Percentiles rank a stretch among this genome's conserved stretches.
phyloP scores from a whole-genome alignment of 2,113 vertebrate genomes.

The Sterrhoptilus dennistouni region DNA sequence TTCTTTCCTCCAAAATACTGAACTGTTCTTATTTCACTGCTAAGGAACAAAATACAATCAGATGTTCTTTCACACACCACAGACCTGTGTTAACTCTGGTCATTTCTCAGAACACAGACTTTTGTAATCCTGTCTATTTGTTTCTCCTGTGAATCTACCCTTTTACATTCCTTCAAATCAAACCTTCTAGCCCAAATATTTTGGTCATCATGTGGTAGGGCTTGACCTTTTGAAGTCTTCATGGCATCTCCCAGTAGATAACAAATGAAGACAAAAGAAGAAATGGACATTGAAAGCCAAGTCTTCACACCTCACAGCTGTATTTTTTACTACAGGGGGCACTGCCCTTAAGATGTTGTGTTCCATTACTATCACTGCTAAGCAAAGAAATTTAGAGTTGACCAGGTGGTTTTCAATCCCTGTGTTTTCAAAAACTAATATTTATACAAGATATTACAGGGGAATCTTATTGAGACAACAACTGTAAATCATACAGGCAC shows the following conservation, averaged over 20 bases:
- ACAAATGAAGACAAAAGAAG: background rate
- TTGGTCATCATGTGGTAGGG: background rate
- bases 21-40: background rate
- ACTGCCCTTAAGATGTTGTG: background rate
- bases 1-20: background rate
- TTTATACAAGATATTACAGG: background rate
- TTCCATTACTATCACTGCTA: background rate
- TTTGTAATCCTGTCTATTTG: background rate
- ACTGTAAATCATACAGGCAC: conserved; percentile 11
- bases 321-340: background rate
- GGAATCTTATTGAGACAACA: background rate
- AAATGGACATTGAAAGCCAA: background rate
- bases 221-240: background rate
- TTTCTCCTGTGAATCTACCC: background rate
- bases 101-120: background rate
- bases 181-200: background rate
- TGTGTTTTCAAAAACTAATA: background rate
- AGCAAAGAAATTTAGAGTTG: background rate
- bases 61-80: background rate
- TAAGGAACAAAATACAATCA: background rate
- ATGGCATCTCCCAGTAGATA: background rate
- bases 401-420: background rate
- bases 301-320: background rate
- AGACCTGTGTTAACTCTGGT: background rate
- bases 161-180: background rate